phyloP scores from a whole-genome alignment of 2,888 invertebrate genomes.

The Andrena bicolor region DNA sequence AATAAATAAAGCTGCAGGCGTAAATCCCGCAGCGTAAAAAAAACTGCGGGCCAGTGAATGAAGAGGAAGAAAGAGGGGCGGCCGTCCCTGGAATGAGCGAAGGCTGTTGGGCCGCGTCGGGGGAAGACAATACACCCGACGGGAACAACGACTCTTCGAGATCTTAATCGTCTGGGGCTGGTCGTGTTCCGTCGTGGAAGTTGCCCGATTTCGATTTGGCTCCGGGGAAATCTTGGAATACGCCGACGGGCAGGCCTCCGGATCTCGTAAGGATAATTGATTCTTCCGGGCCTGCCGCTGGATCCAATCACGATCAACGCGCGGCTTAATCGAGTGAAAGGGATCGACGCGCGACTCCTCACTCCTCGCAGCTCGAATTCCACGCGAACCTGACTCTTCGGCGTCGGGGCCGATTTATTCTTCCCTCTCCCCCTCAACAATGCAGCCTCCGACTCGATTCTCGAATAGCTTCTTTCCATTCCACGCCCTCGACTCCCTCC shows the following conservation, averaged over 20 bases:
- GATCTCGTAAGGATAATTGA: slow-evolving; percentile 68
- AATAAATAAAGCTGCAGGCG: slow-evolving; percentile 83
- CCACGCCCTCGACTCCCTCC: not conserved
- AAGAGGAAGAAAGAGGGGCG: slow-evolving; percentile 40
- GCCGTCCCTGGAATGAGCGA: not conserved
- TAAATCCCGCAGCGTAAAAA: slow-evolving; percentile 77
- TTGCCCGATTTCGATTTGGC: slow-evolving; percentile 8
- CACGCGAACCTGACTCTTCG: slow-evolving; percentile 20
- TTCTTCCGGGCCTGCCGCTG: slow-evolving; percentile 63
- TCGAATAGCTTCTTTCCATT: slow-evolving; percentile 2
- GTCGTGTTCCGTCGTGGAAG: not conserved
- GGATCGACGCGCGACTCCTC: slow-evolving; percentile 59
- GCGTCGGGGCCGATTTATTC: slow-evolving; percentile 47
- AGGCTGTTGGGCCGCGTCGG: not conserved
- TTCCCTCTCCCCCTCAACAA: slow-evolving; percentile 13
- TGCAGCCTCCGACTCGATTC: slow-evolving; percentile 5
- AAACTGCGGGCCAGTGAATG: slow-evolving; percentile 57
- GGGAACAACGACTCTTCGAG: slow-evolving; percentile 19
- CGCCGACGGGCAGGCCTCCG: not conserved
- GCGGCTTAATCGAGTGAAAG: slow-evolving; percentile 65
- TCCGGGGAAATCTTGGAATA: slow-evolving; percentile 7
- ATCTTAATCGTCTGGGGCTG: slow-evolving; percentile 48
- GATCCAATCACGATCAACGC: slow-evolving; percentile 69
- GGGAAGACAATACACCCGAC: slow-evolving; percentile 39
- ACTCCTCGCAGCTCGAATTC: slow-evolving; percentile 34